Percentiles rank a stretch among this genome's conserved stretches.
phyloP scores from a whole-genome alignment of 1,140 invertebrate genomes.

The Oreohelix idahoensis region DNA sequence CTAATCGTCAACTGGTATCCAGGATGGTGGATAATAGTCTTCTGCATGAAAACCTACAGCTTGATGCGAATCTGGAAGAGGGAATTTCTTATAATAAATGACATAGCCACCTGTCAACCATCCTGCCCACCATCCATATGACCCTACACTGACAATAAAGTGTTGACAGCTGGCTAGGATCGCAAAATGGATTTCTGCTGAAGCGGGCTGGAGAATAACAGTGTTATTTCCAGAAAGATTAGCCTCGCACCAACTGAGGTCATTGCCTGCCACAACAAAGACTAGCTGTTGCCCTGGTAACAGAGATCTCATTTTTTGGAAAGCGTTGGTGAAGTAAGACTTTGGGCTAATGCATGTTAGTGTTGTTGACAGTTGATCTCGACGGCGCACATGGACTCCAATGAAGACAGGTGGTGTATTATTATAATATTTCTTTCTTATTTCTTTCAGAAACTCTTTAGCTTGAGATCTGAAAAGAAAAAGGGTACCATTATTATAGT shows the following conservation, averaged over 20 bases:
- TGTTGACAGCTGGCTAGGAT: background rate
- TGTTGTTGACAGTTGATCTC: background rate
- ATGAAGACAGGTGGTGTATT: background rate
- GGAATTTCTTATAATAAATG: background rate
- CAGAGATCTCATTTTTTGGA: background rate
- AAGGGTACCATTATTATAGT: no score
- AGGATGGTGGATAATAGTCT: background rate
- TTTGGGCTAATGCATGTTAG: background rate
- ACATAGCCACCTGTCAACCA: constrained; percentile 11
- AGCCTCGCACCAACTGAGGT: background rate
- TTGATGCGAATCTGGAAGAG: background rate
- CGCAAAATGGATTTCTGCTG: background rate
- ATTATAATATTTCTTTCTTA: no score
- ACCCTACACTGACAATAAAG: background rate
- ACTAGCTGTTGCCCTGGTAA: background rate
- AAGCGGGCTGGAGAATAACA: background rate
- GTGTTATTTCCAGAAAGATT: background rate
- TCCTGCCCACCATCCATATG: background rate
- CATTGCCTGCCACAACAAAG: background rate
- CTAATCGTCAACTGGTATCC: background rate
- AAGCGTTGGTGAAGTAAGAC: background rate
- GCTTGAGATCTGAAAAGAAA: no score
- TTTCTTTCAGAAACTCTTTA: no score
- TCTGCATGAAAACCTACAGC: background rate
- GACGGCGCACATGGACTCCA: background rate